Base-by-base conservation (phyloP, 2,888 invertebrate species). In the Aleiodes testaceus region DNA sequence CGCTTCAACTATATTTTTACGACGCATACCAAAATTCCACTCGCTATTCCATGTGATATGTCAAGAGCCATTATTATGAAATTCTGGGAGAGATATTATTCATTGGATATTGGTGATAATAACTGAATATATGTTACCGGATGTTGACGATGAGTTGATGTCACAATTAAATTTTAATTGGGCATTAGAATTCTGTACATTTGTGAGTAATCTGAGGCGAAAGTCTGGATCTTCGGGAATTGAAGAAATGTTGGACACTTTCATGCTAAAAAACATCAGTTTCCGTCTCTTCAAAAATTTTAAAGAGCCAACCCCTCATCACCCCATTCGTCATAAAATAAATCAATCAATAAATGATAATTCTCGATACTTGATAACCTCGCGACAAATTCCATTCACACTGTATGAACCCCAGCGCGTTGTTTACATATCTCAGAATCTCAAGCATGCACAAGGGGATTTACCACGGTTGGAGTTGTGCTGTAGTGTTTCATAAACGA, bases 1-100 rank as follows among this genome's bases (percentile, higher is more conserved):
- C 79, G 78, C 80, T 79, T 75, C 75, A 77, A 76, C 79, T 80
- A 83, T 73, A 75, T 84, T 80, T 82, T 80, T 81, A 77, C 79
- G 78, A 68, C 45, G 66, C 63, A 50, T 65, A 52, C 44, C 42
- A 22, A 18, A 42, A 26, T 63, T 44, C 66, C 18, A 36, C 61
- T 18, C 53, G 44, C 47, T 9, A 45, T 59, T 59, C 66, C 26
- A 14, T 64, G 53, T 67, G 64, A 59, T 52, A 52, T 52, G 52
- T 53, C 2, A 59, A 42, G 1, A 3, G 36, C 59, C 1, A 59
- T 59, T 14, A 59, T 14, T 6, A 36, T 16, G 36, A n/a, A 59
- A 42, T 11, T 59, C 18, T 42, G 42, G n/a, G 30, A 36, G 36
- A 42, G 3, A 18, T 59, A 42, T 42, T 59, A 36, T 59, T 36